These are phyloP conservation scores for Zeus faber DNA, from an alignment of 2,113 vertebrate species.

Conservation along the genomic window DNA sequence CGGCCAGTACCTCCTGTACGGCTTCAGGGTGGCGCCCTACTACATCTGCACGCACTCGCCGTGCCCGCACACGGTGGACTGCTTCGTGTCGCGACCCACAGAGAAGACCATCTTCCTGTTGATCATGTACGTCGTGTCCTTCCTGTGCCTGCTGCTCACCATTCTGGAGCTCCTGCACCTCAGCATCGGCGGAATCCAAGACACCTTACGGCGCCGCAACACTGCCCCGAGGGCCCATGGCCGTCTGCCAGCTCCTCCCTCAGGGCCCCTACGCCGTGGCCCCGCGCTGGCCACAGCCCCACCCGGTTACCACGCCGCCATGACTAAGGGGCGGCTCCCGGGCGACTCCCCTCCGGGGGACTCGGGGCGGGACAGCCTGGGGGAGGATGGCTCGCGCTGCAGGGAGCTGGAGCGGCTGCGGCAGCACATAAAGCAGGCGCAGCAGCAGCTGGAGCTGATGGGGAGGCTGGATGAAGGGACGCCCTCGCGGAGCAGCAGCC, in stretches of 20 bases:
- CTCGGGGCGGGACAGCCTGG: conserved; percentile 47
- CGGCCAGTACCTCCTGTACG: conserved; percentile 84
- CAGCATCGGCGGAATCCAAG: conserved; percentile 77
- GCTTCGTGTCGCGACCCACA: conserved; percentile 87
- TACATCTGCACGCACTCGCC: conserved; percentile 82
- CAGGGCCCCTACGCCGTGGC: no score
- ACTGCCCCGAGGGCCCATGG: no score
- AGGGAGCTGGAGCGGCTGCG: conserved; percentile 76
- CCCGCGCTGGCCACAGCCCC: conserved; percentile 75
- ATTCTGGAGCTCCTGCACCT: conserved; percentile 83
- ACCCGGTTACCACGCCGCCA: conserved; percentile 79
- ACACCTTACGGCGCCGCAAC: conserved; percentile 64
- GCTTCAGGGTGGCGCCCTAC: conserved; percentile 78
- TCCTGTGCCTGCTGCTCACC: conserved; percentile 84
- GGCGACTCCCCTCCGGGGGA: conserved; percentile 25
- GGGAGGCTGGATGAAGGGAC: conserved; percentile 74
- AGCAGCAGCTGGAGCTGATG: conserved; percentile 84
- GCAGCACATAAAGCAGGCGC: conserved; percentile 82
- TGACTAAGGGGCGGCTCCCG: conserved; percentile 72
- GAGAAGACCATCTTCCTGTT: conserved; percentile 90
- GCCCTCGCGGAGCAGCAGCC: conserved; percentile 81
- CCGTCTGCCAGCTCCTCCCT: no score
- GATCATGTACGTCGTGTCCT: conserved; percentile 84
- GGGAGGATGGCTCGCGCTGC: conserved; percentile 51
- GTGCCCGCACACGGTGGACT: conserved; percentile 85